Conservation (phyloP, 2,797 vertebrate species). For the Phataginus tetradactyla region DNA sequence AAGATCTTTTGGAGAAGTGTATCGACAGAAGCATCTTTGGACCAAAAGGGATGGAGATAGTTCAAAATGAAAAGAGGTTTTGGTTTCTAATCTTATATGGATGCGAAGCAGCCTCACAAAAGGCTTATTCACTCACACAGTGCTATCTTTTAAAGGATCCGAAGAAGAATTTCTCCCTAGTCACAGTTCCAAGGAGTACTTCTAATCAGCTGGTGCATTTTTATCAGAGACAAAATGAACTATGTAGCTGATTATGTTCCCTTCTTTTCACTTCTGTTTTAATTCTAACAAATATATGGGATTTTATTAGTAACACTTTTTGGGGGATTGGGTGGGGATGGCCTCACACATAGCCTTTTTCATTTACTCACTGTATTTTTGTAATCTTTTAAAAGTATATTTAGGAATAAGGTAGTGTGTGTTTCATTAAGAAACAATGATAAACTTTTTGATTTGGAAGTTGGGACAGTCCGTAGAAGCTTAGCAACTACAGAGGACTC, state of each 20-base stretch:
- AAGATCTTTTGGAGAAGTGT: not conserved
- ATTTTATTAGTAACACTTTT: conserved; percentile 6
- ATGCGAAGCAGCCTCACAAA: not conserved
- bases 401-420: not conserved
- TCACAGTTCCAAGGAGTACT: not conserved
- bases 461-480: not conserved
- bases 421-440: not conserved
- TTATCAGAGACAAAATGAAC: conserved; percentile 13
- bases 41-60: not conserved
- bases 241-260: not conserved
- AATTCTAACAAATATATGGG: not conserved
- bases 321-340: not conserved
- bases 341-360: not conserved
- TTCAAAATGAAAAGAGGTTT: not conserved
- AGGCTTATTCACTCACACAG: not conserved
- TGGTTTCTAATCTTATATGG: not conserved
- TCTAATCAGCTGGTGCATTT: not conserved
- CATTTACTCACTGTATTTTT: conserved; percentile 19
- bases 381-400: not conserved
- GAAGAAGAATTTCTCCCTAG: not conserved
- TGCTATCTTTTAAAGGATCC: not conserved
- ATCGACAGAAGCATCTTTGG: not conserved
- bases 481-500: not conserved
- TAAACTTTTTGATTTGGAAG: not conserved
- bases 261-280: not conserved